phyloP scores from a whole-genome alignment of 2,888 invertebrate species.

The Diadromus collaris region DNA sequence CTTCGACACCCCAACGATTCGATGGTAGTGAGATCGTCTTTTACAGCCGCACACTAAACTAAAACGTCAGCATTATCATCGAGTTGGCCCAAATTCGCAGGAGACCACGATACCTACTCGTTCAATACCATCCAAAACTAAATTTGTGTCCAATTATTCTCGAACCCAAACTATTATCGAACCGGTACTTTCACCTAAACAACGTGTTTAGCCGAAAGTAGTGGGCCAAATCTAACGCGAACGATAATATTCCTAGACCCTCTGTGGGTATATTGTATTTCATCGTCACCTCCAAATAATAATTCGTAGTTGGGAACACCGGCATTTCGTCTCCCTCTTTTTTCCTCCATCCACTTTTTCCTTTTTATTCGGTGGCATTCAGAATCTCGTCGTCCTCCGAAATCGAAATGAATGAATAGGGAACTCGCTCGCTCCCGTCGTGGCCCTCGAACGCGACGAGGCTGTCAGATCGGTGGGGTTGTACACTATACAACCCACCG shows the following conservation, averaged over 20 bases:
- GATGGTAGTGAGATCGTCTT: too few relatives aligned
- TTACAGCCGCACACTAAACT: neutral
- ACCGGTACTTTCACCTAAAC: too few relatives aligned
- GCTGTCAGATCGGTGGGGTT: slow-evolving; percentile 49
- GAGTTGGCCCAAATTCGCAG: too few relatives aligned
- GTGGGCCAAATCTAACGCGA: neutral
- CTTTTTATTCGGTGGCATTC: slow-evolving; percentile 31
- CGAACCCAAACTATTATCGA: too few relatives aligned
- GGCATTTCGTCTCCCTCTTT: slow-evolving; percentile 4
- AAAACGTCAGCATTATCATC: too few relatives aligned
- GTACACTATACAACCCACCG: slow-evolving; percentile 26
- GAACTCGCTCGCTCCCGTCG: slow-evolving; percentile 27
- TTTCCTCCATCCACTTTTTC: neutral
- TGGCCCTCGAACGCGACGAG: slow-evolving; percentile 50
- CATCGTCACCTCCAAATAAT: slow-evolving; percentile 1
- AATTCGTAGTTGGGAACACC: slow-evolving; percentile 21
- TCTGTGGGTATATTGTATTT: neutral
- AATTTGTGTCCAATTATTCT: neutral
- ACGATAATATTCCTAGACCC: neutral
- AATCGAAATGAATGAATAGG: slow-evolving; percentile 49
- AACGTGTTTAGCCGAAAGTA: neutral
- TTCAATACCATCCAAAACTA: too few relatives aligned
- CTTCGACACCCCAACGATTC: neutral
- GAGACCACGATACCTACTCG: too few relatives aligned
- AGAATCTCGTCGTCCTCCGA: slow-evolving; percentile 41